Evolutionary conservation across 2,113 vertebrate genomes (phyloP).

Genomic region (Acanthisitta chloris): DNA sequence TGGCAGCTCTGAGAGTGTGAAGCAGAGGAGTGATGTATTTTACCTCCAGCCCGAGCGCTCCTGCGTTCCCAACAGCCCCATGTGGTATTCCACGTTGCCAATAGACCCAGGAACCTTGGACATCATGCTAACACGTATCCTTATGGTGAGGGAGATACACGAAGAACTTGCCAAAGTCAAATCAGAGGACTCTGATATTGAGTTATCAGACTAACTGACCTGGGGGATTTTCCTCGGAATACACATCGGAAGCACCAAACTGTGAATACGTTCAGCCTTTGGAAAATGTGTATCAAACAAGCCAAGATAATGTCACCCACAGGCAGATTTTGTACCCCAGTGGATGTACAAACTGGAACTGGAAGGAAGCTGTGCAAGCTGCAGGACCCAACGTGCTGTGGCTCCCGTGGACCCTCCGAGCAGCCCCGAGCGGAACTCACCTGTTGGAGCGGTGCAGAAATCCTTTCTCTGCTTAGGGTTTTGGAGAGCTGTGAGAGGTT

Average conservation of each 20-base stretch:
- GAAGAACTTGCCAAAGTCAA: constrained; percentile 83
- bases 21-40: constrained; percentile 92
- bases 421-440: constrained; percentile 65
- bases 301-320: constrained; percentile 53
- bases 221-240: constrained; percentile 65
- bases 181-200: constrained; percentile 82
- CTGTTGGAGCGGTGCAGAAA: constrained; percentile 71
- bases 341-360: constrained; percentile 71
- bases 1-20: constrained; percentile 90
- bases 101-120: constrained; percentile 90
- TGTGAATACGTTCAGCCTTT: constrained; percentile 78
- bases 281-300: constrained; percentile 58
- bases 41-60: constrained; percentile 95
- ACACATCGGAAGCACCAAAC: constrained; percentile 76
- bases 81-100: constrained; percentile 92
- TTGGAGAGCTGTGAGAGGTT: constrained; percentile 69
- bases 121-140: constrained; percentile 93
- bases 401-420: constrained; percentile 54
- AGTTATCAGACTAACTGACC: constrained; percentile 78
- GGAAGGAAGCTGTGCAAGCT: constrained; percentile 66
- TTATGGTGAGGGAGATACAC: constrained; percentile 91
- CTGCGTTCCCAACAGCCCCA: constrained; percentile 94
- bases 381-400: constrained; percentile 46
- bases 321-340: constrained; percentile 62
- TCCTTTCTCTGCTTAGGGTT: constrained; percentile 72